Evolutionary conservation across 2,888 invertebrate genomes (phyloP), one percentile per base, ranked within the genome.

Genomic region (Tinea pellionella): DNA sequence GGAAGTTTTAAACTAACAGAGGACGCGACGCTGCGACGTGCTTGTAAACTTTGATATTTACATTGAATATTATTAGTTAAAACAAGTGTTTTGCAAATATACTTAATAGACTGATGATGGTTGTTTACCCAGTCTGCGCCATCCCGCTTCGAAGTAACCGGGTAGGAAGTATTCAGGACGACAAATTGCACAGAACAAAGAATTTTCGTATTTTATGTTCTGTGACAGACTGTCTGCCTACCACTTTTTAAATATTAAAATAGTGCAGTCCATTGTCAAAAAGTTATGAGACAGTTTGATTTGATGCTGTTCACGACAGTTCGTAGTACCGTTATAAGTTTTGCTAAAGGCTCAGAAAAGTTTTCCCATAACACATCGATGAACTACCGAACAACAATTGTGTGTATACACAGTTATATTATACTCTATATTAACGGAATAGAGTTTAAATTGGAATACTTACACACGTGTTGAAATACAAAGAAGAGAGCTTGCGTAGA

Each of bases 311-410:
- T 32, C 7, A n/a, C 30, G 57, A 32, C 57, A 57, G 57, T 57
- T 53, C 32, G 32, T 32, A 57, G 57, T 24, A 55, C 55, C n/a
- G 29, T 24, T 53, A 24, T 18, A 57, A 32, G 16, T 57, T 57
- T 19, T 55, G 55, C 57, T 32, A 29, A 57, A 57, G 32, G 29
- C 16, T 57, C 57, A 32, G 15, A 57, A 57, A 57, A 57, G 29
- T 57, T 57, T 32, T 30, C 57, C 30, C 57, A 57, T 57, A 57
- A 32, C 32, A 47, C 47, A 47, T 47, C 47, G 47, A 47, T 47
- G 47, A 4, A 47, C 15, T 47, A 47, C 15, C 47, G 4, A 47
- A 8, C 2, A 1, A 47, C 47, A 15, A 15, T 47, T 8, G 47
- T 15, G 8, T 2, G 2, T 16, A 47, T 47, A 13, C 47, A 47